These are phyloP conservation scores for Bubalus kerabau DNA, from an alignment of 2,113 vertebrate species.

Conservation along the genomic window DNA sequence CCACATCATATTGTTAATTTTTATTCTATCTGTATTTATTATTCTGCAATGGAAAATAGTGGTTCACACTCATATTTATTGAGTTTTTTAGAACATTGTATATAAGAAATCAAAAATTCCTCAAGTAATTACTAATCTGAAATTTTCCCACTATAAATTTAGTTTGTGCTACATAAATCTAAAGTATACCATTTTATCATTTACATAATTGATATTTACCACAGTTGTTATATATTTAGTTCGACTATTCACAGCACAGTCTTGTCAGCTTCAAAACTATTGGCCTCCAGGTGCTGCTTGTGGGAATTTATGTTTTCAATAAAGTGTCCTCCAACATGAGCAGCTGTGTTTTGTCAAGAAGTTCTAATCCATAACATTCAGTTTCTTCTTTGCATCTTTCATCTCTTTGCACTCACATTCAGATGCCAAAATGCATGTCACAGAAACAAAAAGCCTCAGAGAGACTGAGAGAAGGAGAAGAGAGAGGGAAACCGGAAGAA, in stretches of 20 bases:
- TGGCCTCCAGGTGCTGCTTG: slow-evolving; percentile 3
- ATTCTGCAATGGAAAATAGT: not conserved
- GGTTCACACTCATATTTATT: not conserved
- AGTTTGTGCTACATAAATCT: not conserved
- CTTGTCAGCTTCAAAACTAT: not conserved
- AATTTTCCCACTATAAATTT: not conserved
- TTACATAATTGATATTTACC: slow-evolving; percentile 25
- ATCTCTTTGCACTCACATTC: not conserved
- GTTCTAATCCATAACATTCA: not conserved
- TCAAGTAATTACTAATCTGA: not conserved
- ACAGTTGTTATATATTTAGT: slow-evolving; percentile 22
- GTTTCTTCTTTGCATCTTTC: not conserved
- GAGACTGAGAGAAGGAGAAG: not conserved
- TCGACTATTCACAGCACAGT: not conserved
- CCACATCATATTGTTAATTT: not conserved
- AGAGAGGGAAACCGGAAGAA: not conserved
- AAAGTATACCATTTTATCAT: not conserved
- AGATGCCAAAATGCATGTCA: slow-evolving; percentile 5
- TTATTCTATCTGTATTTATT: not conserved
- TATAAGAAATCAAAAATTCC: not conserved
- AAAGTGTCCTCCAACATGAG: slow-evolving; percentile 26
- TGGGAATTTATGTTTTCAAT: slow-evolving; percentile 28
- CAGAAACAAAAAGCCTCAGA: not conserved
- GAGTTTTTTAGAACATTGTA: not conserved
- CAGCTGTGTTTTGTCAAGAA: slow-evolving; percentile 46